A percentile compares a stretch with the other conserved stretches of the same genome.
phyloP scores from a whole-genome alignment of 2,113 vertebrate species.

The Gymnocephalus cernua region DNA sequence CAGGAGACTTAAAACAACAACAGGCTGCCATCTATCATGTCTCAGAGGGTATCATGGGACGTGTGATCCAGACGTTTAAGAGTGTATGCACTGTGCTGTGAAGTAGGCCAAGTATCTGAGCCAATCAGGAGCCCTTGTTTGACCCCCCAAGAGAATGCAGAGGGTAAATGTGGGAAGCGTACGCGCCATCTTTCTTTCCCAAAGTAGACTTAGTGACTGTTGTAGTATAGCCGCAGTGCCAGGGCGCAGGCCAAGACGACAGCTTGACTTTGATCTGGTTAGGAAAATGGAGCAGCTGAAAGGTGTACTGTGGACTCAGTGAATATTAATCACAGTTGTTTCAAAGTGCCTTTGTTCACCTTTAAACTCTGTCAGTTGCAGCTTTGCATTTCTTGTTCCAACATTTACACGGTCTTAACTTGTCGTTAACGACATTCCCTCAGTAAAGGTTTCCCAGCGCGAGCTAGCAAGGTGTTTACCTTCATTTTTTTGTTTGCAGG shows the following conservation, averaged over 20 bases:
- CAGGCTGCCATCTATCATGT: slow-evolving; percentile 45
- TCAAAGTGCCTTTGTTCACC: background rate
- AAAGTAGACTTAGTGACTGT: slow-evolving; percentile 9
- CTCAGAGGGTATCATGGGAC: slow-evolving; percentile 57
- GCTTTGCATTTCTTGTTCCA: background rate
- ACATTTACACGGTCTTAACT: background rate
- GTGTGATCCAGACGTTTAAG: slow-evolving; percentile 14
- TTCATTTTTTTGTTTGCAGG: no score
- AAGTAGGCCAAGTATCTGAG: slow-evolving; percentile 35
- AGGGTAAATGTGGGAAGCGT: slow-evolving; percentile 15
- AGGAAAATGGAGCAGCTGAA: background rate
- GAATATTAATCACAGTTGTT: slow-evolving; percentile 9
- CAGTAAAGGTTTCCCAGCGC: background rate
- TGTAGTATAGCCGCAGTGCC: background rate
- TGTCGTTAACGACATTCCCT: background rate
- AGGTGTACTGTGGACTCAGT: slow-evolving; percentile 19
- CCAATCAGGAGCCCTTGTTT: slow-evolving; percentile 29
- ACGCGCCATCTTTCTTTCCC: slow-evolving; percentile 28
- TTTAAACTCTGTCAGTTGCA: background rate
- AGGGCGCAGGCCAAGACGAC: background rate
- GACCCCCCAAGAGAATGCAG: slow-evolving; percentile 4
- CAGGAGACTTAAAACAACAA: slow-evolving; percentile 47
- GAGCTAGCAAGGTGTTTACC: background rate
- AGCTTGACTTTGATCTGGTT: slow-evolving; percentile 16
- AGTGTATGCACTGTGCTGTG: slow-evolving; percentile 2